Base-by-base conservation (phyloP, 2,113 vertebrate genomes). In the Cisticola juncidis region DNA sequence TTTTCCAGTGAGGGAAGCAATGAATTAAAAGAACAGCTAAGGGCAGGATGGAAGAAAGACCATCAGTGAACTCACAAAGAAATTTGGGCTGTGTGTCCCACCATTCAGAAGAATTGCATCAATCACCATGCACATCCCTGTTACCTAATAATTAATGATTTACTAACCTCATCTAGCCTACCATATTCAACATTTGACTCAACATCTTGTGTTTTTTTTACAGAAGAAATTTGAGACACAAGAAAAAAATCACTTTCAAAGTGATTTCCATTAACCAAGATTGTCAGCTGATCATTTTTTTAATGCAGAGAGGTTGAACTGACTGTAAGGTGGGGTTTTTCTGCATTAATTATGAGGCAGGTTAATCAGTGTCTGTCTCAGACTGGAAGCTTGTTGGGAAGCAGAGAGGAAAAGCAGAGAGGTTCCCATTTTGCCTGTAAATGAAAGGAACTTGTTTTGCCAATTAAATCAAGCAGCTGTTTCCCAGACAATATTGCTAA, bases 401-500 rank as follows among this genome's bases (percentile, higher is more conserved):
- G 79, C 86, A 66, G 51, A 79, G 86, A 96, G 36, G 70, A n/a
- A 93, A 97, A 95, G 79, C 86, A 66, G 51, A 79, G 86, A 96
- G 36, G 70, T 95, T 94, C 93, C 96, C 95, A 92, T 97, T 97
- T 84, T 96, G 81, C 69, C 96, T 80, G 50, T 89, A 97, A 97
- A 96, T 92, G 96, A 97, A 97, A 97, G 92, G 95, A 97, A 93
- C 78, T 96, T 87, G 85, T 88, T 97, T 97, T 97, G 83, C 88
- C 90, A 98, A 98, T 98, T 97, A 98, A 97, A 97, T 97, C 83
- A 95, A 96, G 95, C 94, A 96, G 94, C 95, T 98, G 97, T 95
- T 98, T 96, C 95, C 64, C 89, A 97, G 97, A 69, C 86, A 97
- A 88, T 81, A 91, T 74, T 97, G 95, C 90, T 97, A 98, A 97